phyloP scores from a whole-genome alignment of 2,797 vertebrate species.

The Thalassophryne amazonica region DNA sequence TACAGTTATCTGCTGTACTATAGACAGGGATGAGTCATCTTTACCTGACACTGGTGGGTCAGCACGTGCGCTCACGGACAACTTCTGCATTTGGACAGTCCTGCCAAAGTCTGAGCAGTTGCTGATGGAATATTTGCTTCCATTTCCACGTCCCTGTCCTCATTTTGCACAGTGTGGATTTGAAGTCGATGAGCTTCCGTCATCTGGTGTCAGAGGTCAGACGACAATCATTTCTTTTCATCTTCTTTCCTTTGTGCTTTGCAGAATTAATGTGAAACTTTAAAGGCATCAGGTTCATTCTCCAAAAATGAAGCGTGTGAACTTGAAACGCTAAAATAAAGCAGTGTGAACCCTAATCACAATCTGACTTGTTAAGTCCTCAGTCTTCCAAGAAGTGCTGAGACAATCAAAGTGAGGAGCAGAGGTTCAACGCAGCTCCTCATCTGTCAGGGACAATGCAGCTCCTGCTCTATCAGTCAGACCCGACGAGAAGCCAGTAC shows the following conservation, averaged over 20 bases:
- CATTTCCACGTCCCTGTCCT: no score
- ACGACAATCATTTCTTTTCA: conserved; percentile 1
- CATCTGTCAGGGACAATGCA: not conserved
- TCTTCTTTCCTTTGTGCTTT: not conserved
- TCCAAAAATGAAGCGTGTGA: conserved; percentile 11
- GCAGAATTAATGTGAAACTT: conserved; percentile 13
- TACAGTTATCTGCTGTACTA: no score
- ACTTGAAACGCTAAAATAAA: conserved; percentile 9
- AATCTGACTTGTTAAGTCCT: conserved; percentile 22
- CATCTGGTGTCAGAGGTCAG: conserved; percentile 3
- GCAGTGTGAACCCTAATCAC: conserved; percentile 21
- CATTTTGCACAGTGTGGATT: conserved; percentile 5
- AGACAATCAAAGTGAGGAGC: conserved; percentile 5
- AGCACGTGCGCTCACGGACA: no score
- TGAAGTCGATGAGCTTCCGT: not conserved
- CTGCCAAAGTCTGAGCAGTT: no score
- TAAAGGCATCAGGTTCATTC: not conserved
- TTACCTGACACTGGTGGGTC: no score
- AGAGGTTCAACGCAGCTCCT: not conserved
- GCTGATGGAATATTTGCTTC: no score
- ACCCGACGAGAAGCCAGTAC: no score
- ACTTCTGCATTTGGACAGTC: no score
- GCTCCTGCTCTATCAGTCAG: not conserved
- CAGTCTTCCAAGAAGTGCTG: conserved; percentile 23
- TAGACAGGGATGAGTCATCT: no score